Base-by-base conservation (phyloP, 2,113 vertebrate species). In the Ctenomys sociabilis region DNA sequence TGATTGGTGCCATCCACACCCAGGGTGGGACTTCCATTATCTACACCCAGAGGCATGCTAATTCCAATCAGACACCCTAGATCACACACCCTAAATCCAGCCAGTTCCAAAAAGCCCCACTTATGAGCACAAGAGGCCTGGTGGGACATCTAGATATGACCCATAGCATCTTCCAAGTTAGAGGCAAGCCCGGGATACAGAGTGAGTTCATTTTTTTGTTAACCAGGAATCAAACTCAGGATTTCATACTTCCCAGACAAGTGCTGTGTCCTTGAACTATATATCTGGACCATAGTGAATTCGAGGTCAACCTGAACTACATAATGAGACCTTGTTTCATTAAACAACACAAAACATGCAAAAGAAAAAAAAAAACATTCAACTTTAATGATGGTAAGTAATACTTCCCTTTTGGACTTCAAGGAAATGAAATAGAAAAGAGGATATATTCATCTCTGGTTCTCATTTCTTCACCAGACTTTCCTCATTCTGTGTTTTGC, bases 361-460 rank as follows among this genome's bases (percentile, higher is more conserved):
- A 70, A 93, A 37, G 19, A 90, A 91, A 81, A 82, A 63, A 59
- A 92, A 91, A 81, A 82, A 57, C 54, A 85, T 43, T 93, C 59
- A 85, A 57, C 54, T 37, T 80, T 68, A 95, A n/a, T 89, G 16
- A 85, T 66, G 21, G 16, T 59, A 32, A 85, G 43, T 73, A 96
- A 78, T 49, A 72, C 83, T 88, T 94, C n/a, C 89, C 86, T 94
- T 95, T 73, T 85, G 26, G 52, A 96, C 93, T 83, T 84, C 80
- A n/a, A 81, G 93, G 61, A 91, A 96, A 95, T 91, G 30, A 95
- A 94, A 95, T 59, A 88, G 28, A 83, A 52, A 72, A 87, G 19
- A 93, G 32, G 30, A 89, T 83, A 24, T 24, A 45, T 13, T 17
- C 77, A 45, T 77, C 40, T 43, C 40, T 45, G 83, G 12, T 78